Evolutionary conservation across 2,888 invertebrate genomes (phyloP), one percentile per base, ranked within the genome.

Genomic region (Drosophila anomelani): DNA sequence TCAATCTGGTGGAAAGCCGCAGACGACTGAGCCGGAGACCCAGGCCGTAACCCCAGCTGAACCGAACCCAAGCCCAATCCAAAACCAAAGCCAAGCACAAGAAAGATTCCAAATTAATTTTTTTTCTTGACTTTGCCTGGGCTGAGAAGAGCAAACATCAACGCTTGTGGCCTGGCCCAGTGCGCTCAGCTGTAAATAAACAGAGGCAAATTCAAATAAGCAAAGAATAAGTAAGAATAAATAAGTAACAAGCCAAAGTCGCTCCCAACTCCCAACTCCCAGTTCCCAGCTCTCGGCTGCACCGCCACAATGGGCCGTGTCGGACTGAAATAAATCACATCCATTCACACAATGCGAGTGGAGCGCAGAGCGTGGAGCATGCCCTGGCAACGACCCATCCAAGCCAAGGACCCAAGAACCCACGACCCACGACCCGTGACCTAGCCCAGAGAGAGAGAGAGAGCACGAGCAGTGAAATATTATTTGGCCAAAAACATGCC

Each of bases 121-220:
- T n/a, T 41, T 67, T n/a, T 10, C n/a, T 5, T n/a, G 34, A 15
- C 72, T 57, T 13, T 32, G 15, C 32, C 38, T 17, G 51, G 74
- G 15, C 38, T 39, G 39, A 44, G 51, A 13, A 51, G 56, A 55
- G 56, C 56, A 72, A 75, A 77, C 73, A 76, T 55, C 73, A 58
- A 55, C 67, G 59, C 58, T 58, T 59, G 69, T 72, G 69, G 55
- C 38, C 51, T 55, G 20, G 54, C 51, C 67, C 80, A 88, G 83
- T 76, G 79, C 85, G 81, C 85, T 70, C 90, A 81, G 79, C 75
- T 90, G 89, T 89, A 86, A 86, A 87, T 84, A 86, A 86, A 89
- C 85, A 83, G 78, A 58, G 73, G 70, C 76, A 63, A 89, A 90
- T 87, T 89, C 90, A 86, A 86, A 90, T 87, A 90, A 85, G 86